phyloP scores from a whole-genome alignment of 2,888 invertebrate genomes.

The Chrysomela aeneicollis region DNA sequence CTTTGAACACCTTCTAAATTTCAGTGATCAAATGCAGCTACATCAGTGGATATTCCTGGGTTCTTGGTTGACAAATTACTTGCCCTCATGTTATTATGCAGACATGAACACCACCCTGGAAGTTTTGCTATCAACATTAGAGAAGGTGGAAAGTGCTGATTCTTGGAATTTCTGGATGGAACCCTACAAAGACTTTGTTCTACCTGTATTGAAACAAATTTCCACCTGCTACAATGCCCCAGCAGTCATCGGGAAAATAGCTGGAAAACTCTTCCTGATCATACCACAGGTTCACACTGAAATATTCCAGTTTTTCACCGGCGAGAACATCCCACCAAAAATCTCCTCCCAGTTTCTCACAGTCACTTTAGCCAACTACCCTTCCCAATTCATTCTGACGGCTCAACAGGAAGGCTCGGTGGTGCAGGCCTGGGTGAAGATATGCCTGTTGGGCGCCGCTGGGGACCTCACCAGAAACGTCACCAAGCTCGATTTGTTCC shows the following conservation, averaged over 20 bases:
- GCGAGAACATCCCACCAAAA: slow-evolving; percentile 47
- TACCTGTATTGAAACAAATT: slow-evolving; percentile 51
- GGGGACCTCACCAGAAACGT: slow-evolving; percentile 48
- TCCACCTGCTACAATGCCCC: slow-evolving; percentile 43
- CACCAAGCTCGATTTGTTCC: slow-evolving; percentile 50
- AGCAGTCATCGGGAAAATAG: slow-evolving; percentile 51
- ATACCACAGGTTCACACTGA: slow-evolving; percentile 44
- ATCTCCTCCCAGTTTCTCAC: slow-evolving; percentile 50
- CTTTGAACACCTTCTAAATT: slow-evolving; percentile 48
- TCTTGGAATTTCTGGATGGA: slow-evolving; percentile 53
- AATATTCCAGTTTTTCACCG: slow-evolving; percentile 48
- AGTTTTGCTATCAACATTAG: slow-evolving; percentile 47
- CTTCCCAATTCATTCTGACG: slow-evolving; percentile 44
- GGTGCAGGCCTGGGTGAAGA: slow-evolving; percentile 55
- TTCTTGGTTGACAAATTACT: slow-evolving; percentile 55
- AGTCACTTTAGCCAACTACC: slow-evolving; percentile 47
- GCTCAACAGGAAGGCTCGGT: slow-evolving; percentile 49
- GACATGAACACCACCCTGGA: slow-evolving; percentile 52
- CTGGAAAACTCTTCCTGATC: slow-evolving; percentile 50
- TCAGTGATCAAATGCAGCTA: slow-evolving; percentile 49
- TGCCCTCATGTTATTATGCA: slow-evolving; percentile 49
- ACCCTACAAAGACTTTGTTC: slow-evolving; percentile 48
- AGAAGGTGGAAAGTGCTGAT: slow-evolving; percentile 44
- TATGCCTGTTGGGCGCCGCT: slow-evolving; percentile 50
- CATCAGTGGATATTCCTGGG: slow-evolving; percentile 55